phyloP scores from a whole-genome alignment of 2,797 vertebrate genomes.

The Falco concolor region DNA sequence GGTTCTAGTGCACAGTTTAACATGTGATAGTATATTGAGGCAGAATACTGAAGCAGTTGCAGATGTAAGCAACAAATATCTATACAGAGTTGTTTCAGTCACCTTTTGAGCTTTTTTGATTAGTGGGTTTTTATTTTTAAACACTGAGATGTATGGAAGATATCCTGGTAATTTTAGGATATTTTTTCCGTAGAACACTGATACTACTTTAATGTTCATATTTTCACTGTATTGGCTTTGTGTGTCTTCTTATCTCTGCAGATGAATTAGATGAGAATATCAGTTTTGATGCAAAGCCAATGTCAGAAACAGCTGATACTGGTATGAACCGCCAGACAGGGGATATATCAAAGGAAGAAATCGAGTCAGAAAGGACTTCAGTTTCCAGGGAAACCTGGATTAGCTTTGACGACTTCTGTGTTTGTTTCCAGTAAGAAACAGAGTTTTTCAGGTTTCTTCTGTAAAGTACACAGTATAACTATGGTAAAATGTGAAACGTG shows the following conservation, averaged over 20 bases:
- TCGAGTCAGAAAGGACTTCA: slow-evolving; percentile 6
- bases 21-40: background rate
- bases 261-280: slow-evolving; percentile 28
- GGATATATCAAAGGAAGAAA: slow-evolving; percentile 60
- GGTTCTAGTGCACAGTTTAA: background rate
- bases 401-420: slow-evolving; percentile 83
- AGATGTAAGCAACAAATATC: background rate
- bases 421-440: slow-evolving; percentile 88
- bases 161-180: background rate
- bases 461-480: background rate
- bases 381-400: slow-evolving; percentile 83
- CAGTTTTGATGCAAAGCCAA: background rate
- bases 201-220: background rate
- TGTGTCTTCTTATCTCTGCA: slow-evolving; percentile 23
- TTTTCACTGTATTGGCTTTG: background rate
- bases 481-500: background rate
- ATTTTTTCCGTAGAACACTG: background rate
- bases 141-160: background rate
- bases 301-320: slow-evolving; percentile 33
- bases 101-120: background rate
- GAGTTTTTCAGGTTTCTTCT: background rate
- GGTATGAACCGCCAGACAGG: background rate
- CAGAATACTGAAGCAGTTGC: background rate
- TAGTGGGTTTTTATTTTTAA: background rate
- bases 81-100: background rate